Evolutionary conservation across 2,113 vertebrate species (phyloP).

Genomic region (Dicrurus megarhynchus): DNA sequence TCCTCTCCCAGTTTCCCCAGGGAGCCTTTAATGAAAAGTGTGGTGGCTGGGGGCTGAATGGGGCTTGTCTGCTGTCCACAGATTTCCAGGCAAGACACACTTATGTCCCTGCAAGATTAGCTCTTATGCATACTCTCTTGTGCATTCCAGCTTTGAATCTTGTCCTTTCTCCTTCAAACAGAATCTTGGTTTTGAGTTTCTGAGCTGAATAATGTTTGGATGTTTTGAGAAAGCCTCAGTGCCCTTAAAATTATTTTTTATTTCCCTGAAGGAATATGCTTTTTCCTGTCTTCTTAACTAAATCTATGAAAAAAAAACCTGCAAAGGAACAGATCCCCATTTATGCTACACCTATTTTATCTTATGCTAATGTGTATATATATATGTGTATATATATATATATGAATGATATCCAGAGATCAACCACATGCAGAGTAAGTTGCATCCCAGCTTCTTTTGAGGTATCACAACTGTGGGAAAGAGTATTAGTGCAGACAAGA

Average conservation of each 20-base stretch:
- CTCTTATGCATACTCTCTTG: neutral
- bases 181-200: neutral
- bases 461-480: neutral
- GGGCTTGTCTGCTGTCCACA: neutral
- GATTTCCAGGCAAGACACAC: neutral
- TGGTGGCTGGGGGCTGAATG: neutral
- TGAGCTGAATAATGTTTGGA: neutral
- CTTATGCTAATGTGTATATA: neutral
- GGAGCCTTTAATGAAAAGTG: neutral
- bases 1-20: neutral
- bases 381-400: too few species aligned
- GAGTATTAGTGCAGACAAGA: neutral
- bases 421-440: neutral
- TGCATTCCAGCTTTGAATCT: neutral
- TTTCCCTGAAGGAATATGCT: neutral
- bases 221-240: neutral
- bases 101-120: neutral
- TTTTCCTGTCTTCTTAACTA: neutral
- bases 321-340: neutral
- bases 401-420: neutral
- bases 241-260: neutral
- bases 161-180: neutral
- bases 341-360: neutral
- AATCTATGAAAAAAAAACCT: neutral
- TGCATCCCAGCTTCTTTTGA: neutral